Conservation (phyloP, 2,888 invertebrate genomes). For the Charanyca ferruginea region DNA sequence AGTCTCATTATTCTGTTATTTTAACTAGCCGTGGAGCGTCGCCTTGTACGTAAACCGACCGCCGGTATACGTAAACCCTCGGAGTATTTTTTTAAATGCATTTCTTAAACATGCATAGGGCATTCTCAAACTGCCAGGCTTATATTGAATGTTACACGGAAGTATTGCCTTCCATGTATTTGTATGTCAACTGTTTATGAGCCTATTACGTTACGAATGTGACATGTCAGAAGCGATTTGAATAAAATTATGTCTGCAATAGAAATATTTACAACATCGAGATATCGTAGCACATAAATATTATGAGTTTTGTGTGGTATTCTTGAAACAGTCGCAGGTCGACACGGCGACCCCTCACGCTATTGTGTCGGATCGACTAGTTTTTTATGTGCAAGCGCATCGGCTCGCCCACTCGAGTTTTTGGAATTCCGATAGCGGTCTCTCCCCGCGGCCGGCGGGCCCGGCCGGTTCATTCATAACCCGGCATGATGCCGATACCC, state of each 20-base stretch:
- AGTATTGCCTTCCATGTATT: constrained; percentile 48
- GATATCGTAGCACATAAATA: constrained; percentile 61
- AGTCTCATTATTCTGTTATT: constrained; percentile 88
- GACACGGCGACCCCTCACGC: constrained; percentile 72
- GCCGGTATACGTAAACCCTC: constrained; percentile 39
- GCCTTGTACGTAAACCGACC: constrained; percentile 57
- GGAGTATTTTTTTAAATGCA: constrained; percentile 49
- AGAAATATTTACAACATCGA: constrained; percentile 53
- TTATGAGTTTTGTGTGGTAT: constrained; percentile 67
- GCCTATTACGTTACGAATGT: constrained; percentile 51
- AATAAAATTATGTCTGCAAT: constrained; percentile 49
- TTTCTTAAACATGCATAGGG: constrained; percentile 45
- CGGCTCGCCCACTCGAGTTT: constrained; percentile 87
- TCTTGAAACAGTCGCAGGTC: constrained; percentile 69
- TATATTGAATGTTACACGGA: constrained; percentile 42
- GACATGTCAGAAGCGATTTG: constrained; percentile 59
- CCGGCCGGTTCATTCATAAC: constrained; percentile 89
- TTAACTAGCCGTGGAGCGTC: constrained; percentile 82
- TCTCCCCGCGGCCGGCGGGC: constrained; percentile 65
- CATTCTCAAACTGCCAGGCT: constrained; percentile 46
- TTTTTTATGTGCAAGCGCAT: constrained; percentile 81
- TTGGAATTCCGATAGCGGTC: constrained; percentile 84
- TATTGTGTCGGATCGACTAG: constrained; percentile 81
- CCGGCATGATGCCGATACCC: constrained; percentile 79
- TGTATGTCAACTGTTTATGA: constrained; percentile 47